Evolutionary conservation across 2,113 vertebrate species (phyloP).

Genomic region (Erpornis zantholeuca): DNA sequence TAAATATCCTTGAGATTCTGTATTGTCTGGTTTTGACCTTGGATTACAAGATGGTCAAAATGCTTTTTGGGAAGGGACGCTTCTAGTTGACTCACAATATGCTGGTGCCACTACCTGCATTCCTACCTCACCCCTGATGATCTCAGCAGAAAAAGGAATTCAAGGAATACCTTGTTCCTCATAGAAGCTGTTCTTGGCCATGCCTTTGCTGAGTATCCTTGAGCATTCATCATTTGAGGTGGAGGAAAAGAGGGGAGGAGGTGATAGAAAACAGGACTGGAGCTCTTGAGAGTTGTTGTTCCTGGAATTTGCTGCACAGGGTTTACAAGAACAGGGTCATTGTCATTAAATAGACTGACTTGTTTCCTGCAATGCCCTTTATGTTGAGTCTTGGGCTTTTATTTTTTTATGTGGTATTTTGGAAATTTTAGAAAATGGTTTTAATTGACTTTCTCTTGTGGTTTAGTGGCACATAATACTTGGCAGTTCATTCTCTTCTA

Average conservation of each 20-base stretch:
- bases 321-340: constrained; percentile 22
- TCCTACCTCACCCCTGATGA: background rate
- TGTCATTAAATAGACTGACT: background rate
- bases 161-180: background rate
- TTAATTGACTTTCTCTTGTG: constrained; percentile 47
- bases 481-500: constrained; percentile 15
- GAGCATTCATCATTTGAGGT: background rate
- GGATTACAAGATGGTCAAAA: background rate
- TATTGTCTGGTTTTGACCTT: background rate
- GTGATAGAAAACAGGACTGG: background rate
- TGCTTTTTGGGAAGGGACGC: background rate
- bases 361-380: background rate
- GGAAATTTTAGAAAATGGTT: constrained; percentile 37
- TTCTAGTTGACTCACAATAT: background rate
- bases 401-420: constrained; percentile 2
- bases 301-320: constrained; percentile 25
- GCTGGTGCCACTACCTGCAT: background rate
- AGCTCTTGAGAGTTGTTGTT: background rate
- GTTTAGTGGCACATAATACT: background rate
- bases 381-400: background rate
- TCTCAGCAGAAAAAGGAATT: background rate
- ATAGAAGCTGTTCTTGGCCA: background rate
- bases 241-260: background rate
- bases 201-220: background rate
- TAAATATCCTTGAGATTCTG: background rate